These are phyloP conservation scores for Oedothorax gibbosus DNA, from an alignment of 1,140 invertebrate species.

Conservation along the genomic window DNA sequence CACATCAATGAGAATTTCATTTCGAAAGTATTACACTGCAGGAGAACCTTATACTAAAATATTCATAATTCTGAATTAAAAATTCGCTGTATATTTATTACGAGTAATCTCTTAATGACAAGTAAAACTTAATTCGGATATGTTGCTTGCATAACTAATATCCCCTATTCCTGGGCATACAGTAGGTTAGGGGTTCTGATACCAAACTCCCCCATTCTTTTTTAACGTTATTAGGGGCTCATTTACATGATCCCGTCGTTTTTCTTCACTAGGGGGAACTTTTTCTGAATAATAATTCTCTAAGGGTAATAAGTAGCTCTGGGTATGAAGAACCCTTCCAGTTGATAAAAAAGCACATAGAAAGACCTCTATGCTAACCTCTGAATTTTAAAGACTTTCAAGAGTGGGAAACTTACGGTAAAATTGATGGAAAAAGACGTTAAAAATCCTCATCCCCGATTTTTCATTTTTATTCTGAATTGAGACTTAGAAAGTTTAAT, in stretches of 20 bases:
- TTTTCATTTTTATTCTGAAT: constrained; percentile 43
- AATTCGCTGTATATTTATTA: too few relatives aligned
- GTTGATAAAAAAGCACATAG: constrained; percentile 35
- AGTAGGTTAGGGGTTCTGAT: background rate
- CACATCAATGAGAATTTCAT: too few relatives aligned
- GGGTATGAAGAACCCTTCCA: background rate
- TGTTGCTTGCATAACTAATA: too few relatives aligned
- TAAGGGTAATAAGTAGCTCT: constrained; percentile 25
- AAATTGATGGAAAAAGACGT: constrained; percentile 28
- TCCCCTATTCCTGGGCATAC: too few relatives aligned
- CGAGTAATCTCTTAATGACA: too few relatives aligned
- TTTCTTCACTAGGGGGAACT: constrained; percentile 19
- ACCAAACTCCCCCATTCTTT: background rate
- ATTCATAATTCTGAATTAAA: too few relatives aligned
- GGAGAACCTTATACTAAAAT: too few relatives aligned
- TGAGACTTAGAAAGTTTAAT: constrained; percentile 7
- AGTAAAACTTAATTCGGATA: too few relatives aligned
- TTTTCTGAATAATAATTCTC: constrained; percentile 46
- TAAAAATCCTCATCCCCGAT: background rate
- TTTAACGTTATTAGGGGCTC: constrained; percentile 34
- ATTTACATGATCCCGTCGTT: constrained; percentile 41
- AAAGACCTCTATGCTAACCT: background rate
- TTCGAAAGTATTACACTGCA: too few relatives aligned
- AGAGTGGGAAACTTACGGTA: constrained; percentile 1
- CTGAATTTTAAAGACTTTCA: constrained; percentile 32